Percentiles rank a stretch among this genome's conserved stretches.
Evolutionary conservation across 2,113 vertebrate genomes (phyloP).

Genomic region (Cardinalis cardinalis): DNA sequence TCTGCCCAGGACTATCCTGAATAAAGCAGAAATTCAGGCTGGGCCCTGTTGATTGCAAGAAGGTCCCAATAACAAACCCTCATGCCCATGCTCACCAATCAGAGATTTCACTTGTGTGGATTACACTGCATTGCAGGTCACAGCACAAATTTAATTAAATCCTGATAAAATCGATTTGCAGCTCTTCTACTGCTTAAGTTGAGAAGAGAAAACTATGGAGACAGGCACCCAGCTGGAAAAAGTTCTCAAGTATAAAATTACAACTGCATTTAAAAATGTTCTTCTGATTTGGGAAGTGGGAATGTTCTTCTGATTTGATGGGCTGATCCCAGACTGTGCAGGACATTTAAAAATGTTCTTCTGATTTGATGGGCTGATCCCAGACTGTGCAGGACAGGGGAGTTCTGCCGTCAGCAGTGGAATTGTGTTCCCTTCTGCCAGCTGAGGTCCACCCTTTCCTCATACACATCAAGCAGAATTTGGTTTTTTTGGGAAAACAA

Average conservation of each 20-base stretch:
- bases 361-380: neutral
- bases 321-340: neutral
- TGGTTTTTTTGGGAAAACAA: neutral
- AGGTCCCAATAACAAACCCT: neutral
- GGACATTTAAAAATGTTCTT: neutral
- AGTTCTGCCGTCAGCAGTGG: neutral
- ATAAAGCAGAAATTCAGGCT: neutral
- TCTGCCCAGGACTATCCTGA: neutral
- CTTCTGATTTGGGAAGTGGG: neutral
- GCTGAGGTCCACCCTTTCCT: neutral
- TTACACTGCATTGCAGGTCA: neutral
- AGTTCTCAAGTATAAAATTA: conserved; percentile 43
- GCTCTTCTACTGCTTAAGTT: neutral
- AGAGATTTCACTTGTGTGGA: neutral
- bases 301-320: neutral
- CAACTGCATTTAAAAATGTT: neutral
- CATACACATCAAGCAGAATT: neutral
- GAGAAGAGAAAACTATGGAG: neutral
- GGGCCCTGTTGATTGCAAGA: neutral
- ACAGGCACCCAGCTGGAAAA: neutral
- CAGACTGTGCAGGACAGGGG: neutral
- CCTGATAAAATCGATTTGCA: conserved; percentile 31
- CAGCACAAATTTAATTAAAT: conserved; percentile 47
- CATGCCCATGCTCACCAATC: neutral
- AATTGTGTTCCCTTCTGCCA: neutral